phyloP scores from a whole-genome alignment of 2,888 invertebrate species.

The Epiblema foenella region DNA sequence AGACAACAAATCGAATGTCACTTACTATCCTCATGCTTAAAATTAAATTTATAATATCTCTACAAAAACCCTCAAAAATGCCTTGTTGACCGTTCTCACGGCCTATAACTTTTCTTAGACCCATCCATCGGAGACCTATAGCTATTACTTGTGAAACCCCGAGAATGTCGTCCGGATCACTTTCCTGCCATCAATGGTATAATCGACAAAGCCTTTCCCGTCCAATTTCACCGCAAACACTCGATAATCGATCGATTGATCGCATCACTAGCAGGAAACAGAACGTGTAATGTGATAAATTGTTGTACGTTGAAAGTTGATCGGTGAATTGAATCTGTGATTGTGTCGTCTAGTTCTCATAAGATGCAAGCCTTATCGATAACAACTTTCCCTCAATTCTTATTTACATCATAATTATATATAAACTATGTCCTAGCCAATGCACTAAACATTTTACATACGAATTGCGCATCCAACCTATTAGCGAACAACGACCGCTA shows the following conservation, averaged over 20 bases:
- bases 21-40: not conserved
- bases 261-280: constrained; percentile 41
- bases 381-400: not conserved
- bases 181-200: constrained; percentile 58
- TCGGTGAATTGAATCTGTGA: constrained; percentile 8
- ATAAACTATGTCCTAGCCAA: not conserved
- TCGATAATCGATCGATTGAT: constrained; percentile 47
- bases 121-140: constrained; percentile 44
- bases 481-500: no score
- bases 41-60: no score
- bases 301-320: constrained; percentile 39
- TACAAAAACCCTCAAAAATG: constrained; percentile 14
- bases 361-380: no score
- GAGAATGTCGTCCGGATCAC: constrained; percentile 56
- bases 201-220: constrained; percentile 54
- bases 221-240: constrained; percentile 65
- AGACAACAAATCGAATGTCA: no score
- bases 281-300: constrained; percentile 44
- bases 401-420: not conserved
- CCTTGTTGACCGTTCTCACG: constrained; percentile 18
- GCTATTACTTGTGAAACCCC: constrained; percentile 55
- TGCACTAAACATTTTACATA: not conserved
- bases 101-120: constrained; percentile 22
- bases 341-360: not conserved
- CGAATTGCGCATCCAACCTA: no score